Evolutionary conservation across 1,140 invertebrate species (phyloP).

Genomic region (Lepidostoma basale): DNA sequence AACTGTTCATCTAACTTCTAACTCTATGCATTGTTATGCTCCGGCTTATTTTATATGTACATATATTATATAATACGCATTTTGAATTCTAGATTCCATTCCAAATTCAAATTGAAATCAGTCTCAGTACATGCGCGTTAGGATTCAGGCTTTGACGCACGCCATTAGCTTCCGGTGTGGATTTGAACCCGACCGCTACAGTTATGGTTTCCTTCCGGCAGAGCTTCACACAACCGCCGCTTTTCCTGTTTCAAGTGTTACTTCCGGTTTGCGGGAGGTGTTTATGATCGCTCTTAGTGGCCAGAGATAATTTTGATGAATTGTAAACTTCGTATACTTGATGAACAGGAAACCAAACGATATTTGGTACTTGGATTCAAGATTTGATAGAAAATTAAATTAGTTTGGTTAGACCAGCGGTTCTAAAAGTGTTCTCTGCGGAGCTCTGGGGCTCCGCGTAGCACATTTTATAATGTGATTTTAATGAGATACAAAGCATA

Average conservation of each 20-base stretch:
- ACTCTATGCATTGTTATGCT: neutral
- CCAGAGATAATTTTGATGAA: slow-evolving; percentile 1
- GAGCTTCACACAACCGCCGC: neutral
- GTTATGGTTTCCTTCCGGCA: slow-evolving; percentile 8
- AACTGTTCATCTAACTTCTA: neutral
- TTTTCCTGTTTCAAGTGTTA: slow-evolving; percentile 19
- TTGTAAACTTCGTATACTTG: neutral
- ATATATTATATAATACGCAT: neutral
- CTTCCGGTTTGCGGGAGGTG: slow-evolving; percentile 1
- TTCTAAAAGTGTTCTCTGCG: too few species aligned
- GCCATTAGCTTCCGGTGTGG: neutral
- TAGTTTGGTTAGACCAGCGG: too few species aligned
- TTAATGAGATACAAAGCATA: too few species aligned
- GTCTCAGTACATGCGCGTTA: neutral
- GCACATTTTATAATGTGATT: too few species aligned
- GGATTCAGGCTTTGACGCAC: neutral
- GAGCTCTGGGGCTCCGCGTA: too few species aligned
- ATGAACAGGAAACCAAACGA: neutral
- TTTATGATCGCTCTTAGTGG: neutral
- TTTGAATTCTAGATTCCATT: too few species aligned
- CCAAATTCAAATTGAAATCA: too few species aligned
- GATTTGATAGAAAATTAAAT: too few species aligned
- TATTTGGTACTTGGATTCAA: too few species aligned
- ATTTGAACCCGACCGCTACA: neutral
- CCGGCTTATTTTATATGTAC: neutral